Evolutionary conservation across 2,888 invertebrate species (phyloP), one percentile per base, ranked within the genome.

Genomic region (Junonia oenone): DNA sequence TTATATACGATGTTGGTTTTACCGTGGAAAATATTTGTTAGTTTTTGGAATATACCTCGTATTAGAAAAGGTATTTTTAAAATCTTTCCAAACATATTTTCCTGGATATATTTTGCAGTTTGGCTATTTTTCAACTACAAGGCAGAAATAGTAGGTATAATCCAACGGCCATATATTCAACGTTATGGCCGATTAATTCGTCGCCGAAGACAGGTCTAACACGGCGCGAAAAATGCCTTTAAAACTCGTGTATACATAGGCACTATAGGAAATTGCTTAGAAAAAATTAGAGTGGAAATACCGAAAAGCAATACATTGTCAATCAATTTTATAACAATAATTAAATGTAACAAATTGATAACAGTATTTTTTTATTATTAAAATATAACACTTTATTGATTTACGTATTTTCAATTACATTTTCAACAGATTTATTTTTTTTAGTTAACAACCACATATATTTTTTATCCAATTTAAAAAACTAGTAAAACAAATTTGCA

Each of bases 121-220:
- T 38, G 26, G 26, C 38, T 35, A 49, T 54, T 48, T 48, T 54
- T 55, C 49, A 55, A 58, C 59, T 59, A 55, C 55, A 60, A 60
- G 56, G 51, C 61, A 62, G 60, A 50, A 58, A 65, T 62, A 59
- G 59, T 62, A 57, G 61, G 61, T 58, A 62, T 58, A 58, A 55
- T 61, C 62, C 56, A 63, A 60, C 62, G 56, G 64, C 66, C 59
- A 67, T 70, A 68, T 69, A 68, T 70, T 59, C 61, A 53, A 51
- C 60, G 64, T 68, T 70, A 70, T 69, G 58, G 68, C 61, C 70
- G 57, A 70, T 69, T 68, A 66, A 67, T 69, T 67, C 63, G 66
- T 65, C 63, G 62, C 51, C 68, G 62, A 56, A 60, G 68, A 67
- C 66, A 65, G 66, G 37, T 56, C 56, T 47, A 56, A 58, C 64